Evolutionary conservation across 2,888 invertebrate species (phyloP).

Genomic region (Sympetrum striolatum): DNA sequence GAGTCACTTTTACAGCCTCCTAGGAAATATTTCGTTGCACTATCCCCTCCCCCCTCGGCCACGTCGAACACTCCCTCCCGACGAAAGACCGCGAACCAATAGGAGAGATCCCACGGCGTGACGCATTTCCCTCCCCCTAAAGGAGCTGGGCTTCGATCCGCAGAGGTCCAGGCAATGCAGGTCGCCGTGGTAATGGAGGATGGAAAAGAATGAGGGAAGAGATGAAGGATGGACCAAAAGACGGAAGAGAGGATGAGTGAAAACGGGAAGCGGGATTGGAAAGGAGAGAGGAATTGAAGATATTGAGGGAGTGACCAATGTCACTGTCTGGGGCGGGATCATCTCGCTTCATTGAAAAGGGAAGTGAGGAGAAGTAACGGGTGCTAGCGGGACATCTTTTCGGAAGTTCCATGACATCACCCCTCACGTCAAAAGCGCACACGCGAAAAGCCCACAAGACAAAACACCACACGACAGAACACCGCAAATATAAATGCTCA

Average conservation of each 20-base stretch:
- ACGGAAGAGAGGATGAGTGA: neutral
- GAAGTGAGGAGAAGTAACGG: neutral
- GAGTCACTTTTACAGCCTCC: neutral
- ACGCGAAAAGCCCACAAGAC: no score
- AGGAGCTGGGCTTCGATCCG: slow-evolving; percentile 35
- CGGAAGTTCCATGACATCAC: no score
- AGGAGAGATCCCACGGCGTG: slow-evolving; percentile 28
- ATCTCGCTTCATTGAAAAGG: neutral
- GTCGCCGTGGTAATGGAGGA: neutral
- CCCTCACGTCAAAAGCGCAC: no score
- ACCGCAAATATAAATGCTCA: no score
- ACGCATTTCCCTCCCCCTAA: slow-evolving; percentile 40
- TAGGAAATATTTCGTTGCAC: slow-evolving; percentile 15
- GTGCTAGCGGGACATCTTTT: neutral
- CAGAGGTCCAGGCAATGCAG: slow-evolving; percentile 39
- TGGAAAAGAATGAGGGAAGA: neutral
- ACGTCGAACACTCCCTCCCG: neutral
- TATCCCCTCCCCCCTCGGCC: neutral
- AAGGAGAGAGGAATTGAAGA: neutral
- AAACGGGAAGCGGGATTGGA: neutral
- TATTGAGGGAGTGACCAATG: neutral
- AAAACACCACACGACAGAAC: no score
- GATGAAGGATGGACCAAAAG: neutral
- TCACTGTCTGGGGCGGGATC: neutral
- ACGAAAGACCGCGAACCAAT: slow-evolving; percentile 4